Evolutionary conservation across 2,888 invertebrate species (phyloP), one percentile per base, ranked within the genome.

Genomic region (Drosophila subsilvestris): DNA sequence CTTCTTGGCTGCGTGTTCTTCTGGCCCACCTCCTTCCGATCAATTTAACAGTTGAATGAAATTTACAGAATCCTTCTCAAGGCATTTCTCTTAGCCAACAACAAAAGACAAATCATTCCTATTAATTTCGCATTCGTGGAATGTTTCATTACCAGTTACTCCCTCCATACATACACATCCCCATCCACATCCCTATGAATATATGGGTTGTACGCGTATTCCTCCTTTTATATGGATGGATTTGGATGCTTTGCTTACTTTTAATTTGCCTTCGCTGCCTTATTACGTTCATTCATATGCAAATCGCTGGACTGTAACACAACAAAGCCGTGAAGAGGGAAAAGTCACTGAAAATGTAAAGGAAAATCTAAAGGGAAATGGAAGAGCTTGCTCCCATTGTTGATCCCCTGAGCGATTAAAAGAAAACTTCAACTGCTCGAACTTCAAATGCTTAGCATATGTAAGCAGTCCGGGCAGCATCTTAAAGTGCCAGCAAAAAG

Each of bases 51-150:
- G 79, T 86, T 76, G 68, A 86, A 78, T 76, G 82, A 76, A 76
- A 82, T 79, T 78, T 78, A 74, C 59, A 60, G 62, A 55, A 67
- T 67, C 63, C 73, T 67, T 69, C 62, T 18, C 27, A 58, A 63
- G 43, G 48, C 48, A 42, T 65, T 43, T 54, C 37, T 44, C 27
- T 25, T 44, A 29, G 32, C 61, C 49, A 60, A 55, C 66, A 80
- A 82, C 76, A 86, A 84, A 78, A 84, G 80, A 83, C 83, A 89
- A 89, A 82, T 86, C 80, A 80, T 82, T 66, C 76, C 89, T 78
- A 90, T 88, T 89, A 89, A 90, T 89, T 83, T 84, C 58, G 79
- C 83, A 88, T 88, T 84, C 79, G 65, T 71, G 90, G 90, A 89
- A 90, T 90, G 90, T 90, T 89, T 90, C 86, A 90, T 89, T 89